phyloP scores from a whole-genome alignment of 2,888 invertebrate genomes.

The Lamellibrachia satsuma region DNA sequence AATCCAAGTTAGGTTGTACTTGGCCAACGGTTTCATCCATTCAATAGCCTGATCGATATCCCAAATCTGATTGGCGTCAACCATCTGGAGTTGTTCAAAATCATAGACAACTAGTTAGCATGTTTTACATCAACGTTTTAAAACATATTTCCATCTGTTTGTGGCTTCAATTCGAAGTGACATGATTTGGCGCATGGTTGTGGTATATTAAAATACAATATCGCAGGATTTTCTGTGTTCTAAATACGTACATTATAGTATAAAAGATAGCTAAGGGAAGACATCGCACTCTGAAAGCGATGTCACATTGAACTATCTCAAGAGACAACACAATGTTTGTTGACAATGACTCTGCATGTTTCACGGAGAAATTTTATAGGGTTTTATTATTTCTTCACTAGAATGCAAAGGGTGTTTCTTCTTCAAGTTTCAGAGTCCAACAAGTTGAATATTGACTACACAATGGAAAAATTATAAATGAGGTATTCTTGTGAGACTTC shows the following conservation, averaged over 20 bases:
- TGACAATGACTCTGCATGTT: neutral
- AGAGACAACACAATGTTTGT: neutral
- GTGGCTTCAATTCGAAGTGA: neutral
- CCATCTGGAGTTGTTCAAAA: constrained; percentile 63
- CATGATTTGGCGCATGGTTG: neutral
- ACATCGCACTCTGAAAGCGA: neutral
- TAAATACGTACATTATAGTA: neutral
- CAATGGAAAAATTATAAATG: neutral
- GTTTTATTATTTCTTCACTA: neutral
- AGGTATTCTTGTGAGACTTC: too few species aligned
- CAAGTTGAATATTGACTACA: neutral
- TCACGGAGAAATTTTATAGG: neutral
- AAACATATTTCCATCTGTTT: too few species aligned
- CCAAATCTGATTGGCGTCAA: constrained; percentile 72
- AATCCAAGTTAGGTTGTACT: constrained; percentile 84
- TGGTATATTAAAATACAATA: neutral
- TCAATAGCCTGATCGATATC: constrained; percentile 84
- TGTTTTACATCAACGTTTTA: too few species aligned
- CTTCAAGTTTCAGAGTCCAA: neutral
- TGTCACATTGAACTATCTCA: neutral
- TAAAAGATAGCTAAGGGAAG: neutral
- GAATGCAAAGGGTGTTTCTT: neutral
- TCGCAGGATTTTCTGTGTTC: neutral
- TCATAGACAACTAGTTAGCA: too few species aligned
- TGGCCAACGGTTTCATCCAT: constrained; percentile 82